Evolutionary conservation across 37 sponge, comb jelly and placozoan species (phyloP).

Genomic region (Tethya wilhelma): DNA sequence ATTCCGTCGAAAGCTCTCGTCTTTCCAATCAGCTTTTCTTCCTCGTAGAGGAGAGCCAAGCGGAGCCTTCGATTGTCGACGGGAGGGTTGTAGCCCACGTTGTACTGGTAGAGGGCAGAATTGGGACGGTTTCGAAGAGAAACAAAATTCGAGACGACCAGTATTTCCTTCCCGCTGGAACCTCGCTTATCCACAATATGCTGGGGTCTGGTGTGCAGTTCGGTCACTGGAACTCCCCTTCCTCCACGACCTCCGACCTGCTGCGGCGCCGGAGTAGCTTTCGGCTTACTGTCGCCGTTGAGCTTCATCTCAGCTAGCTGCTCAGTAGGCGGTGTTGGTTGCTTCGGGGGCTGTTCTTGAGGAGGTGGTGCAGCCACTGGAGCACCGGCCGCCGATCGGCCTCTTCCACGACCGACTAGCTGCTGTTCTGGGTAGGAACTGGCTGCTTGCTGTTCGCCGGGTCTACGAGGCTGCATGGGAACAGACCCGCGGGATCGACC

Average conservation of each 20-base stretch:
- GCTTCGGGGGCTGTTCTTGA: constrained; percentile 3
- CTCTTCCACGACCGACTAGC: constrained; percentile 68
- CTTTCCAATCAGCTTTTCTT: constrained; percentile 64
- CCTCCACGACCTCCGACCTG: constrained; percentile 10
- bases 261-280: constrained; percentile 2
- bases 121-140: constrained; percentile 61
- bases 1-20: constrained; percentile 84
- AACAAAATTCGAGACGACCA: constrained; percentile 75
- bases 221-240: constrained; percentile 12
- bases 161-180: constrained; percentile 42
- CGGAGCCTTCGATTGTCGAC: constrained; percentile 68
- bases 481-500: constrained; percentile 55
- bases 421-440: constrained; percentile 2
- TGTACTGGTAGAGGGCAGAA: constrained; percentile 88
- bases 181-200: constrained; percentile 81
- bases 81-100: constrained; percentile 73
- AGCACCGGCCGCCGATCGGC: constrained; percentile 48
- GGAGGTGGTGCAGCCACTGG: constrained; percentile 7
- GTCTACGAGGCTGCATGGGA: constrained; percentile 27
- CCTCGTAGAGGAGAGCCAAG: constrained; percentile 50
- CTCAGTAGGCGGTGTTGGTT: constrained; percentile 2
- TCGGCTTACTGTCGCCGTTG: neutral
- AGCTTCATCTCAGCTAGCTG: constrained; percentile 33
- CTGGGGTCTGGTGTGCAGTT: constrained; percentile 68
- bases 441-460: constrained; percentile 38